A percentile compares a stretch with the other conserved stretches of the same genome.
These are phyloP conservation scores for Hydractinia symbiolongicarpus DNA, from an alignment of 30 jellyfish, hydroid and myxozoan genomes.

Conservation along the genomic window DNA sequence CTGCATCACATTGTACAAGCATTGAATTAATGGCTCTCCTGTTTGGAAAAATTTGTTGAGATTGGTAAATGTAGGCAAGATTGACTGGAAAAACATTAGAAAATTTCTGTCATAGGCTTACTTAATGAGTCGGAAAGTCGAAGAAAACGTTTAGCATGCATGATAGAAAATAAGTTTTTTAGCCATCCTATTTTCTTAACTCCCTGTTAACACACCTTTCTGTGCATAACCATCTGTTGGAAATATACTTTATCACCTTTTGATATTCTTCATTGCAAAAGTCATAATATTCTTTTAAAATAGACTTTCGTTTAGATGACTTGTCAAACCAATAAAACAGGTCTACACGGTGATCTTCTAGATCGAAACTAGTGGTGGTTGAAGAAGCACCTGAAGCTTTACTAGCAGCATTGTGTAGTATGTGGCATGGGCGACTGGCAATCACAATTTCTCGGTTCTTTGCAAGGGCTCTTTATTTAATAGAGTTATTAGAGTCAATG, in stretches of 20 bases:
- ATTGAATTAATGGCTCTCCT: slow-evolving; percentile 53
- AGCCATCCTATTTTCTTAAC: slow-evolving; percentile 40
- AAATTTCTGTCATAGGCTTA: slow-evolving; percentile 39
- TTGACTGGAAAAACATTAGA: too few species aligned
- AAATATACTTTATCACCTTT: slow-evolving; percentile 37
- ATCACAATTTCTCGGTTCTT: slow-evolving; percentile 7
- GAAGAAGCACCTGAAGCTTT: slow-evolving; percentile 36
- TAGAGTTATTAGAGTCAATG: slow-evolving; percentile 24
- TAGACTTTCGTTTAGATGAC: slow-evolving; percentile 30
- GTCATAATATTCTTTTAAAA: slow-evolving; percentile 45
- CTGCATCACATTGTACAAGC: slow-evolving; percentile 34
- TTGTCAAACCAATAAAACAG: slow-evolving; percentile 62
- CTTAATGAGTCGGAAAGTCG: slow-evolving; percentile 49
- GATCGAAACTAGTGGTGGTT: slow-evolving; percentile 21
- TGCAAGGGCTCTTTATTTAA: slow-evolving; percentile 11
- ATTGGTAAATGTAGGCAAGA: slow-evolving; percentile 43
- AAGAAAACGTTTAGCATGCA: slow-evolving; percentile 31
- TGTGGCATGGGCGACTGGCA: slow-evolving; percentile 54
- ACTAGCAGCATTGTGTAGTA: slow-evolving; percentile 36
- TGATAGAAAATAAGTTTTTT: slow-evolving; percentile 41
- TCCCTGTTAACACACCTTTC: slow-evolving; percentile 51
- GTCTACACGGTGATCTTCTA: slow-evolving; percentile 53
- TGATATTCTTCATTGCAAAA: slow-evolving; percentile 46
- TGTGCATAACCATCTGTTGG: slow-evolving; percentile 40
- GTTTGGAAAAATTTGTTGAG: slow-evolving; percentile 49